Base-by-base conservation (phyloP, 1,140 invertebrate species). In the Drosophila trapezifrons region DNA sequence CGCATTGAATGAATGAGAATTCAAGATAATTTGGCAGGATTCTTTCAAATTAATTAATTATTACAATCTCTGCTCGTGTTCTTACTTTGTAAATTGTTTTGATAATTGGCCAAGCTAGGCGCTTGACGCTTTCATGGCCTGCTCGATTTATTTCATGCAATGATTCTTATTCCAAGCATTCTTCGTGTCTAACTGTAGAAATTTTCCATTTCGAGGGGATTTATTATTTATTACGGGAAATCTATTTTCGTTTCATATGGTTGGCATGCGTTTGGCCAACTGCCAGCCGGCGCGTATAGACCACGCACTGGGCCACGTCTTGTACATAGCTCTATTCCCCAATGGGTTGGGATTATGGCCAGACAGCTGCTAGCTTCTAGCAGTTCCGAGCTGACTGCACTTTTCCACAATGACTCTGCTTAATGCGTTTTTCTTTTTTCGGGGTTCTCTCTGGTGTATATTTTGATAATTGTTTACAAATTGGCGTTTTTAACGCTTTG, bases 391-490 rank as follows among this genome's bases (percentile, higher is more conserved):
- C 45, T 6, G n/a, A 38, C 46, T 87, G 79, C 79, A 86, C 63
- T 87, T 65, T 78, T 57, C 59, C 42, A 63, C 58, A 72, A 76
- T 86, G 78, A 78, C 59, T 82, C 65, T 40, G 20, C 59, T 58
- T 35, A 58, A 64, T 72, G 47, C 67, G 59, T 59, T 56, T 62
- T 45, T 27, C 7, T 35, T 40, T 65, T 73, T 55, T 22, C 4
- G 12, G 35, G 49, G 17, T 22, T 62, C 56, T 35, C 27, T 27
- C 45, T 52, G 3, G 32, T 59, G 54, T 64, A 35, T 56, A 38
- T 49, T 78, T 71, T 71, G 52, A 69, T 72, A 87, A 89, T 83
- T 77, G 77, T 86, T 86, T 85, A 80, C 69, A 70, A 49, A 73
- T 77, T 67, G 46, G 40, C 59, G 55, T 83, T 83, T 63, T 81